Conservation (phyloP, 2,113 vertebrate genomes). For the Noctilio leporinus region DNA sequence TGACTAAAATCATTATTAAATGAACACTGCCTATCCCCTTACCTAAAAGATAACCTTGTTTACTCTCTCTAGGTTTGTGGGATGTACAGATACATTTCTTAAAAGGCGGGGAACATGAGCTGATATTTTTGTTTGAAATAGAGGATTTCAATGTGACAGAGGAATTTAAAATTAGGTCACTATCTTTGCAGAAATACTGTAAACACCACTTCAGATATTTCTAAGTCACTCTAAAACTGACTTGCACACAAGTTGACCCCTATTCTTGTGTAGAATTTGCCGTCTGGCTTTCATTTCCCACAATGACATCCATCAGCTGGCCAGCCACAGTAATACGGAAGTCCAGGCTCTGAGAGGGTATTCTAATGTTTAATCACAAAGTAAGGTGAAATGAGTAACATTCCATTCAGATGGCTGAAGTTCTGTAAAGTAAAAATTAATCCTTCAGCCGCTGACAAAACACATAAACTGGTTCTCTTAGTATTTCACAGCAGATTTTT, state of each 20-base stretch:
- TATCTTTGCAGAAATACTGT: not conserved
- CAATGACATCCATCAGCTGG: rapidly evolving
- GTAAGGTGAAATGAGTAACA: not conserved
- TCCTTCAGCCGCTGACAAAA: not conserved
- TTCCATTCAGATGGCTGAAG: not conserved
- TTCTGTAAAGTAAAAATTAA: not conserved
- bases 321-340: not conserved
- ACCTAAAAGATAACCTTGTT: not conserved
- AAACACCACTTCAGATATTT: not conserved
- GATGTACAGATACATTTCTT: not conserved
- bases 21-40: not conserved
- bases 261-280: not conserved
- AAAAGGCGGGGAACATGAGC: not conserved
- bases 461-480: not conserved
- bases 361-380: not conserved
- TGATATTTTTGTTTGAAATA: not conserved
- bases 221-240: not conserved
- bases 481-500: not conserved
- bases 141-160: not conserved
- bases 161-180: not conserved
- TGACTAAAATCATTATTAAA: not conserved
- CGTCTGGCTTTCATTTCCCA: not conserved
- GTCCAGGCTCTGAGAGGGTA: rapidly evolving
- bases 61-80: not conserved
- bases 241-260: not conserved